Evolutionary conservation across 2,113 vertebrate genomes (phyloP).

Genomic region (Centropus unirufus): DNA sequence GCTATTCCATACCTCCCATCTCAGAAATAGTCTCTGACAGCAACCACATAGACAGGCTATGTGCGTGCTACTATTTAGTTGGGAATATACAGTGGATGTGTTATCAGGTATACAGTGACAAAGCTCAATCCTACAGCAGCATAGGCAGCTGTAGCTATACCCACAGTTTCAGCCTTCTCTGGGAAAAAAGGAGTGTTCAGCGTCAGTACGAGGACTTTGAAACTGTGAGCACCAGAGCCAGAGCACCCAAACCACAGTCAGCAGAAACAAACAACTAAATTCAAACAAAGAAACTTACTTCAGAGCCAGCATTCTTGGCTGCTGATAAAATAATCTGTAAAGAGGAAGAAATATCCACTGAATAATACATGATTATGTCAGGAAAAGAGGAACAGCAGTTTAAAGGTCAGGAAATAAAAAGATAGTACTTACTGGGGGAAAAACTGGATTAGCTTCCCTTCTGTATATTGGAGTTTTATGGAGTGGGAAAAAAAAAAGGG

Average conservation of each 20-base stretch:
- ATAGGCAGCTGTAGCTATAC: neutral
- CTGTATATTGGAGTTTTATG: conserved; percentile 51
- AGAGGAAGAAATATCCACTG: conserved; percentile 14
- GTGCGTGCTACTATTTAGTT: neutral
- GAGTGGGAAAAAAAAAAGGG: conserved; percentile 15
- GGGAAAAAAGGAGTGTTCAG: neutral
- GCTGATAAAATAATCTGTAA: conserved; percentile 72
- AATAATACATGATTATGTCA: neutral
- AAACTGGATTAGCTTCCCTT: conserved; percentile 37
- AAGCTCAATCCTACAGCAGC: neutral
- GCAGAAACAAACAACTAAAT: neutral
- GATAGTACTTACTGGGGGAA: conserved; percentile 51
- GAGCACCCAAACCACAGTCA: neutral
- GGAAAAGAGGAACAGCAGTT: neutral
- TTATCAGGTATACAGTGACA: neutral
- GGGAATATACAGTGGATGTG: neutral
- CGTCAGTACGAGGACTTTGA: neutral
- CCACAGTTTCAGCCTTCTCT: neutral
- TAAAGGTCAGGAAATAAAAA: neutral
- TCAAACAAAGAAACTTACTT: conserved; percentile 54
- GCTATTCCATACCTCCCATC: neutral
- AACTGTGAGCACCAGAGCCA: neutral
- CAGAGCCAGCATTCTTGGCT: conserved; percentile 67
- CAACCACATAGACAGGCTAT: accelerated
- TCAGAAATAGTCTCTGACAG: neutral